phyloP scores from a whole-genome alignment of 2,888 invertebrate species.

The Stenichneumon culpator region DNA sequence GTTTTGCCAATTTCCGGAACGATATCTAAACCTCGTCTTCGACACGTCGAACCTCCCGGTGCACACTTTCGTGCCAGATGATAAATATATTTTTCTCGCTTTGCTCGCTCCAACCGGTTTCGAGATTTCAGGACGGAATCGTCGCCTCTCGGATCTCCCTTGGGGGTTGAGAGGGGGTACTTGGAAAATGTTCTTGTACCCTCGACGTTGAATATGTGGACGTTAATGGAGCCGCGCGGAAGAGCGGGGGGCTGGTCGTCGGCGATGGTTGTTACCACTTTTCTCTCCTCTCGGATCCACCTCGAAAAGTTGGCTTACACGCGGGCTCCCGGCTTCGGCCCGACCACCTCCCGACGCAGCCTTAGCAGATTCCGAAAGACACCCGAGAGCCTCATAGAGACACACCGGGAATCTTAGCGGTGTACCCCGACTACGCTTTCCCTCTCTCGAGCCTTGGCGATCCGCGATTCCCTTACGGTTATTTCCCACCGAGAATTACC shows the following conservation, averaged over 20 bases:
- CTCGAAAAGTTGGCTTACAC: slow-evolving; percentile 39
- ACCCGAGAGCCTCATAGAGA: slow-evolving; percentile 82
- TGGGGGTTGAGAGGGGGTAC: slow-evolving; percentile 51
- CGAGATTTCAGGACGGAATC: slow-evolving; percentile 41
- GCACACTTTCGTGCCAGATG: slow-evolving; percentile 43
- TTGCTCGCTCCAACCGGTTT: background rate
- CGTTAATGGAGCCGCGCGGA: slow-evolving; percentile 56
- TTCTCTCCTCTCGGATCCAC: slow-evolving; percentile 49
- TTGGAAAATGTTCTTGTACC: slow-evolving; percentile 54
- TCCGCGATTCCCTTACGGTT: slow-evolving; percentile 83
- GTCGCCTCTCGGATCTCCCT: slow-evolving; percentile 45
- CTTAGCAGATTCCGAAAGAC: slow-evolving; percentile 81
- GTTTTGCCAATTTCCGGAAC: slow-evolving; percentile 39
- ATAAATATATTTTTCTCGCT: slow-evolving; percentile 40
- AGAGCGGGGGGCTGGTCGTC: slow-evolving; percentile 26
- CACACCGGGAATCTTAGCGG: slow-evolving; percentile 80
- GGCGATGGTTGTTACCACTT: slow-evolving; percentile 55
- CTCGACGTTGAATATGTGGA: slow-evolving; percentile 51
- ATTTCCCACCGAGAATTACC: slow-evolving; percentile 83
- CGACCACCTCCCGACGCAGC: slow-evolving; percentile 60
- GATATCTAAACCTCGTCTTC: slow-evolving; percentile 20
- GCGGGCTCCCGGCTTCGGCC: slow-evolving; percentile 11
- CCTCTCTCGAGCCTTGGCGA: slow-evolving; percentile 60
- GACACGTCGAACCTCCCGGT: slow-evolving; percentile 32
- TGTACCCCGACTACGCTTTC: slow-evolving; percentile 66